Evolutionary conservation across 2,888 invertebrate species (phyloP).

Genomic region (Mellilla xanthometata): DNA sequence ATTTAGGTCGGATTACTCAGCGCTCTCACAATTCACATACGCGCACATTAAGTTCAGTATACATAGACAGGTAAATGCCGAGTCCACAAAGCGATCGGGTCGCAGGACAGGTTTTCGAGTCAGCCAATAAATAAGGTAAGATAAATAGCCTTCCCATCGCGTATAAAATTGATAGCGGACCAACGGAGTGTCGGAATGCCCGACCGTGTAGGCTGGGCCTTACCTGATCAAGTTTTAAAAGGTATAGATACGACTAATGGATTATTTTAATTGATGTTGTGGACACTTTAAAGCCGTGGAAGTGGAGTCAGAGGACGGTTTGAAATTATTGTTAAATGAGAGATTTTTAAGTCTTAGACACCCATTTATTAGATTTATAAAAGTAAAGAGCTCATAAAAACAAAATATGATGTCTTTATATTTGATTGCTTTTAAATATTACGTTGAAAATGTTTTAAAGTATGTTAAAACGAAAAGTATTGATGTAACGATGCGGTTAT

Average conservation of each 20-base stretch:
- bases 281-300: constrained; percentile 29
- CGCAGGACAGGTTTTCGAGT: constrained; percentile 72
- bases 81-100: constrained; percentile 60
- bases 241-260: constrained; percentile 53
- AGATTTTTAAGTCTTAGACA: not conserved
- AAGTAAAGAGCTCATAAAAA: constrained; percentile 1
- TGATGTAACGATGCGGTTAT: too few relatives aligned
- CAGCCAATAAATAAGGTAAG: constrained; percentile 79
- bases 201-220: constrained; percentile 57
- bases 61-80: constrained; percentile 59
- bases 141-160: constrained; percentile 78
- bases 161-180: constrained; percentile 79
- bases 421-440: constrained; percentile 1
- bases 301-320: constrained; percentile 20
- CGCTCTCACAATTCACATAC: constrained; percentile 49
- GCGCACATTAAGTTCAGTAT: constrained; percentile 39
- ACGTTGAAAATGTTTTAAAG: not conserved
- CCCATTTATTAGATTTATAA: constrained; percentile 1
- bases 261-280: constrained; percentile 49
- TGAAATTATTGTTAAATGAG: constrained; percentile 14
- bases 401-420: constrained; percentile 9
- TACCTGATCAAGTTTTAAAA: constrained; percentile 50
- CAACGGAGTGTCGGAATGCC: constrained; percentile 65
- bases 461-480: too few relatives aligned
- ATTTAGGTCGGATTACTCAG: constrained; percentile 50